Base-by-base conservation (phyloP, 2,113 vertebrate genomes). In the Tricholaema leucomelas region DNA sequence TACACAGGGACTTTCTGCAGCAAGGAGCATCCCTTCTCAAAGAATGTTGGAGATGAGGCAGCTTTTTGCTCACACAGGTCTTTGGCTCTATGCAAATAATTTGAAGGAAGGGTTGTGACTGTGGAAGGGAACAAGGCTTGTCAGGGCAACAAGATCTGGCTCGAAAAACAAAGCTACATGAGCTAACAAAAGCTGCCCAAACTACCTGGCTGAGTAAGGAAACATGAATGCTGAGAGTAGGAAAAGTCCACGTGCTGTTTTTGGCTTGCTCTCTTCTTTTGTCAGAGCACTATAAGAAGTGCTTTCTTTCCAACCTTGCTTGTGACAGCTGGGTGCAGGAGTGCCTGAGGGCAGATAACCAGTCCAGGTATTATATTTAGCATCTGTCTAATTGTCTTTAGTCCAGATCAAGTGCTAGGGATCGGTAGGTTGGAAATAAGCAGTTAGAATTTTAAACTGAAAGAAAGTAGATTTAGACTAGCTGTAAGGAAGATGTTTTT, bases 141-240 rank as follows among this genome's bases (percentile, higher is more conserved):
- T 64, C 46, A 72, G 50, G n/a, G n/a, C 72, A 92, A 28, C 74
- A 83, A 85, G 92, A 89, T 79, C 90, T 94, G 90, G 91, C 75
- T 94, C 96, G 92, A 92, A n/a, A 93, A 87, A 23, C 67, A 90
- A 70, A 86, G 74, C 80, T 86, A 71, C 66, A 40, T 0, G 5
- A 63, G n/a, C 83, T 95, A 91, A 93, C 55, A 0, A 87, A 89
- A 94, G 79, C 74, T 85, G 83, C 88, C 85, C 76, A 52, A 94
- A 89, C 82, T 63, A 83, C 93, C 82, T 94, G 91, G 13, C 21
- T 92, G 96, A 96, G 63, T 95, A 92, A 93, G 64, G 59, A n/a
- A 66, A 42, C 52, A 83, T 67, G 56, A 92, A 96, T 85, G 93
- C 72, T 46, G 54, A 61, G 52, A 87, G 46, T 25, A 52, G 65